Conservation (phyloP, 1,140 invertebrate genomes). For the Archivesica marissinica region DNA sequence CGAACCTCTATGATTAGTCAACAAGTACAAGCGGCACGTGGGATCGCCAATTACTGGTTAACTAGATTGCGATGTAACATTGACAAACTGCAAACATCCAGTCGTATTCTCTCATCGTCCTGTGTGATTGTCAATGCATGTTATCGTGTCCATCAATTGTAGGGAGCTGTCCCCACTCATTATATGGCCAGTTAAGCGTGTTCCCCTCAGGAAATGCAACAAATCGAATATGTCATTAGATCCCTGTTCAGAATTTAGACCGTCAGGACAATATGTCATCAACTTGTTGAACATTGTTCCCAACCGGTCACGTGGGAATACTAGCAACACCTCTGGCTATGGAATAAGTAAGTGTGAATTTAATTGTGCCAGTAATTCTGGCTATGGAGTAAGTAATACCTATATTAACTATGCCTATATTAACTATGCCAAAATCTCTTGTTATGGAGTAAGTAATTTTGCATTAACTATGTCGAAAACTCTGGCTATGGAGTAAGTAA, state of each 20-base stretch:
- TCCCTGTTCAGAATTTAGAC: not conserved
- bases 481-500: too few relatives aligned
- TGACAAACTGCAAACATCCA: constrained; percentile 9
- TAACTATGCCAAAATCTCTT: too few relatives aligned
- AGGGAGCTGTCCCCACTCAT: constrained; percentile 17
- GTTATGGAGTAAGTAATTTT: too few relatives aligned
- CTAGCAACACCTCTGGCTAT: too few relatives aligned
- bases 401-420: too few relatives aligned
- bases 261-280: constrained; percentile 33
- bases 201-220: constrained; percentile 19
- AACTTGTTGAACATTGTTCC: constrained; percentile 24
- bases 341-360: too few relatives aligned
- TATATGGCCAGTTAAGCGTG: constrained; percentile 22
- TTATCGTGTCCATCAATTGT: constrained; percentile 18
- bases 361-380: too few relatives aligned
- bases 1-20: not conserved
- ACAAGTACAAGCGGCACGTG: too few relatives aligned
- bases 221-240: constrained; percentile 58
- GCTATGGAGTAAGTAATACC: too few relatives aligned
- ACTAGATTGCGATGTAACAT: not conserved
- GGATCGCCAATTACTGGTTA: not conserved
- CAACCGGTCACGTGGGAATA: not conserved
- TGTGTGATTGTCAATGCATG: not conserved
- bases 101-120: not conserved
- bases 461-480: too few relatives aligned